Conservation (phyloP, 1,140 invertebrate species). For the Magallana ariakensis region DNA sequence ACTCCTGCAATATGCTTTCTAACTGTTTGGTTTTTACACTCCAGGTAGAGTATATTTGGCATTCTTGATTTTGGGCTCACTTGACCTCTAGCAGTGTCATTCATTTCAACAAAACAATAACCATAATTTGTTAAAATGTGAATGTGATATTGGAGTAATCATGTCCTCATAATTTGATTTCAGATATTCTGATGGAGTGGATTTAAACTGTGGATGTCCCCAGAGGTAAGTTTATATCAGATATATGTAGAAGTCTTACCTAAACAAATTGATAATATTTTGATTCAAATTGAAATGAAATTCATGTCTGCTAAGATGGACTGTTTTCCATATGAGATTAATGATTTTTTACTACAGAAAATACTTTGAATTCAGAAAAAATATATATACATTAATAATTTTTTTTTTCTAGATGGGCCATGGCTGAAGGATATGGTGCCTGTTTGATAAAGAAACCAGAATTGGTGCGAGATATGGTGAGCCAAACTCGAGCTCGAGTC, state of each 20-base stretch:
- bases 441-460: constrained; percentile 91
- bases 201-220: constrained; percentile 98
- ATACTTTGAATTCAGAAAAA: too few relatives aligned
- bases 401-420: constrained; percentile 86
- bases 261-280: neutral
- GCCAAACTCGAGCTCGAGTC: constrained; percentile 87
- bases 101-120: too few relatives aligned
- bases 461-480: constrained; percentile 89
- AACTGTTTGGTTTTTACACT: too few relatives aligned
- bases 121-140: too few relatives aligned
- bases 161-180: constrained; percentile 51
- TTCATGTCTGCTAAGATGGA: neutral
- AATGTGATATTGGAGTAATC: too few relatives aligned
- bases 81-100: too few relatives aligned
- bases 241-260: neutral
- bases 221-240: constrained; percentile 83
- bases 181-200: constrained; percentile 92
- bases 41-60: too few relatives aligned
- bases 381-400: neutral
- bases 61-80: too few relatives aligned
- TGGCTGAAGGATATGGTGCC: constrained; percentile 93
- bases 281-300: neutral
- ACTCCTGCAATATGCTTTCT: neutral
- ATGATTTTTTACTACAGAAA: too few relatives aligned
- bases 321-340: neutral